These are phyloP conservation scores for Pasiphila rectangulata DNA, from an alignment of 2,888 invertebrate species.

Conservation along the genomic window DNA sequence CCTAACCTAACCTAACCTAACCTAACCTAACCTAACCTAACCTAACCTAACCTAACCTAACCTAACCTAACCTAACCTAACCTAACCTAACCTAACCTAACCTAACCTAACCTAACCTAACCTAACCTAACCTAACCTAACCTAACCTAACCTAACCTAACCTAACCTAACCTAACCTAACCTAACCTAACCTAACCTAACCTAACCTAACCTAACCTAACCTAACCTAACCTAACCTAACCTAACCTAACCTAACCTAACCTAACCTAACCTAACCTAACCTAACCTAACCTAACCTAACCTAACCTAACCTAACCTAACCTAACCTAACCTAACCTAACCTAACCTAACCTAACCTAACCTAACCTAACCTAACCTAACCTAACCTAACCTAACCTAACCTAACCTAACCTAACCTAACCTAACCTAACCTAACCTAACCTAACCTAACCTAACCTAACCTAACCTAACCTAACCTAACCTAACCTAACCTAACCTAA, in stretches of 20 bases:
- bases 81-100: conserved; percentile 23
- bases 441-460: conserved; percentile 12
- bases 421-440: conserved; percentile 21
- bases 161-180: conserved; percentile 20
- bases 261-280: conserved; percentile 18
- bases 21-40: conserved; percentile 33
- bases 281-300: conserved; percentile 26
- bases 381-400: conserved; percentile 28
- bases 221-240: conserved; percentile 27
- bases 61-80: conserved; percentile 22
- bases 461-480: conserved; percentile 21
- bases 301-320: conserved; percentile 28
- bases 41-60: conserved; percentile 19
- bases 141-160: conserved; percentile 22
- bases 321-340: conserved; percentile 32
- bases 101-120: conserved; percentile 21
- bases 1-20: conserved; percentile 26
- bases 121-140: conserved; percentile 23
- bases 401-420: conserved; percentile 23
- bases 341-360: conserved; percentile 30
- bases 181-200: conserved; percentile 20
- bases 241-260: conserved; percentile 25
- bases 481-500: conserved; percentile 26
- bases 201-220: conserved; percentile 21
- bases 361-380: conserved; percentile 30